phyloP scores from a whole-genome alignment of 92 coral and sea anemone species.

The Actinostola sp. region DNA sequence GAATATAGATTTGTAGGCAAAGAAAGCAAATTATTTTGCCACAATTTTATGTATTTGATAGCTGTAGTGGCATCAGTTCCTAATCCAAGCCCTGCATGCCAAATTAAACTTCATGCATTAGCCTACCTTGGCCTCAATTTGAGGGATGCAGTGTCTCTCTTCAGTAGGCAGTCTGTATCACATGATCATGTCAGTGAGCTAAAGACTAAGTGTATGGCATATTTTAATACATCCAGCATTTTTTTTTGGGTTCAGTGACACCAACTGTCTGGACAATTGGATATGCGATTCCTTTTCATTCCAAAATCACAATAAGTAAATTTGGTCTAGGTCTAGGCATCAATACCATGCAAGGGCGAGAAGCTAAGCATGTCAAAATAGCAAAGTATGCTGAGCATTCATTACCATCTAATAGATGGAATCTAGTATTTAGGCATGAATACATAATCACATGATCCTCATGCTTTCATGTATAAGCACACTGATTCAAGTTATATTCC shows the following conservation, averaged over 20 bases:
- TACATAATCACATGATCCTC: constrained; percentile 55
- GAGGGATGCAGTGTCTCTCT: constrained; percentile 65
- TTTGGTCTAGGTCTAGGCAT: constrained; percentile 31
- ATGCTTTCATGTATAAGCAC: constrained; percentile 21
- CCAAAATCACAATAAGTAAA: constrained; percentile 2
- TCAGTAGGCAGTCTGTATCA: constrained; percentile 31
- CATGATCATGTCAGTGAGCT: constrained; percentile 6
- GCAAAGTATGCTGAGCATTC: constrained; percentile 51
- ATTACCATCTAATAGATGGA: constrained; percentile 45
- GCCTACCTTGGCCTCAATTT: constrained; percentile 58
- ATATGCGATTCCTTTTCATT: constrained; percentile 31
- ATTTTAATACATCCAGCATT: constrained; percentile 38
- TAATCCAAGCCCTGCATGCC: constrained; percentile 17
- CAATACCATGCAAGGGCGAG: constrained; percentile 69
- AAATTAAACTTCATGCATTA: constrained; percentile 44
- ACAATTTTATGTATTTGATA: constrained; percentile 65
- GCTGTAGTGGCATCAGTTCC: constrained; percentile 24
- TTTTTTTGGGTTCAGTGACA: constrained; percentile 20
- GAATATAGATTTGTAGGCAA: constrained; percentile 65
- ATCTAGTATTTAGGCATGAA: constrained; percentile 50
- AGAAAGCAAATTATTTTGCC: constrained; percentile 60
- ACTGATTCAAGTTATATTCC: constrained; percentile 34
- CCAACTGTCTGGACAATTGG: constrained; percentile 50
- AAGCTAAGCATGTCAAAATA: constrained; percentile 43
- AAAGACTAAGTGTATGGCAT: constrained; percentile 26